Base-by-base conservation (phyloP, 2,797 vertebrate genomes). In the Agapornis canus region DNA sequence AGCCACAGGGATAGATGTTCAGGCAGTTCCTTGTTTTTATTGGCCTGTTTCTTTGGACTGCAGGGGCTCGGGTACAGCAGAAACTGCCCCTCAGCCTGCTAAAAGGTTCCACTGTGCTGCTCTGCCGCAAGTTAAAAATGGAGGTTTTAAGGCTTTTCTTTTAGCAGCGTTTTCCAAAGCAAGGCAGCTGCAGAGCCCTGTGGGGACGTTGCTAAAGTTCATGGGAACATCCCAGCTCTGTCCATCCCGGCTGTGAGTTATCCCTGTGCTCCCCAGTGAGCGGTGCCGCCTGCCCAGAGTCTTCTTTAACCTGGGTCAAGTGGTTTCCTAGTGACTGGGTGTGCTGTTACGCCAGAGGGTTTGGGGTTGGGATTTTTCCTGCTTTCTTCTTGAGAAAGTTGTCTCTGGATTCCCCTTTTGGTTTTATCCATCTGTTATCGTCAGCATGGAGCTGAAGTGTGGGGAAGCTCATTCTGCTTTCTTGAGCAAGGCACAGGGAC, bases 391-490 rank as follows among this genome's bases (percentile, higher is more conserved):
- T 27, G 51, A 85, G 35, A 71, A 68, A 69, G 61, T 75, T 56
- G 61, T 86, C 81, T 86, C 85, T 96, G 82, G 63, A 70, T 91
- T 94, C 78, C 82, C 52, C 18, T 81, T 94, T 91, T 60, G 85
- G 70, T 92, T 88, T 91, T 37, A 66, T 77, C 92, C 92, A 93
- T 96, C 96, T 95, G 94, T 94, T 94, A 45, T 39, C 32, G 0
- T 70, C 89, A 78, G 1, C 1, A 2, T 40, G 61, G 85, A 91
- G 82, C 91, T 71, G 92, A 59, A 94, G 82, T 7, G 92, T 88
- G 68, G 80, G 81, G 65, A 57, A 68, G 79, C 78, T n/a, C 57
- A 1, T 63, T 6, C 72, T 0, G 15, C 39, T 73, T 68, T 52
- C 85, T 79, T 5, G 23, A 84, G 92, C 4, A 1, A 66, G 77